Evolutionary conservation across 2,888 invertebrate species (phyloP).

Genomic region (Pandemis heparana): DNA sequence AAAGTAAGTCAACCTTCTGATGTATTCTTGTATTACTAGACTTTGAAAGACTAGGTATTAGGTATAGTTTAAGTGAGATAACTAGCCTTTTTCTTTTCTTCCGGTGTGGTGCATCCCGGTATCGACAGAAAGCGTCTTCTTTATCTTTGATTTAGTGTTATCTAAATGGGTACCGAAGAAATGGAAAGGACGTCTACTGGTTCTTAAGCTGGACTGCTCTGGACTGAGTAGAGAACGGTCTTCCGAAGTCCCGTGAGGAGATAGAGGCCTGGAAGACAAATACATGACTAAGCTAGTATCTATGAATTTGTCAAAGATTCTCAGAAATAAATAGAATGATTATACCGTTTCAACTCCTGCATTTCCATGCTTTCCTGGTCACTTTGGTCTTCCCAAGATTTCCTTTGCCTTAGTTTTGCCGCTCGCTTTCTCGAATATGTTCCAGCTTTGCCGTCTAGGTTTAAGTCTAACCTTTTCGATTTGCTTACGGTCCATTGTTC

Average conservation of each 20-base stretch:
- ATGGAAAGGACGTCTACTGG: conserved; percentile 71
- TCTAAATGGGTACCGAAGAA: conserved; percentile 81
- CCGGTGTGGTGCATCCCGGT: conserved; percentile 85
- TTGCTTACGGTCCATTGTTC: conserved; percentile 77
- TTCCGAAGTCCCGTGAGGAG: conserved; percentile 78
- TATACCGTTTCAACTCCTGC: conserved; percentile 86
- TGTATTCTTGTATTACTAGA: too few species aligned
- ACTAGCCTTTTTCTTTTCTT: conserved; percentile 70
- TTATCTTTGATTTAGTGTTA: conserved; percentile 77
- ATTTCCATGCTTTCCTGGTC: conserved; percentile 89
- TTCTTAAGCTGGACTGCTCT: conserved; percentile 73
- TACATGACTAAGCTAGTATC: conserved; percentile 13
- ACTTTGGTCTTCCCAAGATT: conserved; percentile 90
- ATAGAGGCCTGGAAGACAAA: conserved; percentile 68
- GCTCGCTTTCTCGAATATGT: conserved; percentile 82
- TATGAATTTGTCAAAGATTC: not conserved
- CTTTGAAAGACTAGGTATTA: too few species aligned
- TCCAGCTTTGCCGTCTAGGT: conserved; percentile 79
- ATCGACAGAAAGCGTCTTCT: conserved; percentile 81
- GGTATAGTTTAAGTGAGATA: conserved; percentile 24
- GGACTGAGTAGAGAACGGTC: conserved; percentile 80
- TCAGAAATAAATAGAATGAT: not conserved
- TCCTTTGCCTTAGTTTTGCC: conserved; percentile 80
- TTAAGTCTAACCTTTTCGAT: conserved; percentile 76
- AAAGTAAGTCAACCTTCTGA: too few species aligned